phyloP scores from a whole-genome alignment of 2,888 invertebrate species.

The Acanthosoma haemorrhoidale region DNA sequence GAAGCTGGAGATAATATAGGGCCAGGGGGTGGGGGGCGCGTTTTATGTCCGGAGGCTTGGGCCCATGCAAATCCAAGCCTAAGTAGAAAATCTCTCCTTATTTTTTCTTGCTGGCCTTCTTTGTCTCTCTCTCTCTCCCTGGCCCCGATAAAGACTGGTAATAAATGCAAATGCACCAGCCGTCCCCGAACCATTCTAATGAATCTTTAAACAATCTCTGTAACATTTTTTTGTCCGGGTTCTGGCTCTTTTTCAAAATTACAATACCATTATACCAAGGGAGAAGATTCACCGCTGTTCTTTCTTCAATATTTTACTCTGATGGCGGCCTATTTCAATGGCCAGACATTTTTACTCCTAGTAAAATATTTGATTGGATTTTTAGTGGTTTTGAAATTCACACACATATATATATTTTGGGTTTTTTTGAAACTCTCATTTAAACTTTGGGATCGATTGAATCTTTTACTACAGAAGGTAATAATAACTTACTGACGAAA shows the following conservation, averaged over 20 bases:
- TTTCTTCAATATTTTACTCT: not conserved
- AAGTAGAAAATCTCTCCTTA: not conserved
- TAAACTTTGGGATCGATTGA: no score
- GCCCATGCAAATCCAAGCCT: slow-evolving; percentile 19
- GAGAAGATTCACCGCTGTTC: not conserved
- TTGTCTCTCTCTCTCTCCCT: not conserved
- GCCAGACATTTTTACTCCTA: not conserved
- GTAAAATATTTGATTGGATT: no score
- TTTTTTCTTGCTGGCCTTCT: not conserved
- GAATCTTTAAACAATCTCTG: slow-evolving; percentile 36
- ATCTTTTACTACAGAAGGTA: no score
- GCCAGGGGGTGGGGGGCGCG: not conserved
- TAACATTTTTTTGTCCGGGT: not conserved
- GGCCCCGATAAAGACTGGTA: slow-evolving; percentile 35
- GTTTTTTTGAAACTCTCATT: no score
- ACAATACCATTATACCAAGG: slow-evolving; percentile 16
- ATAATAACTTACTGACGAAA: no score
- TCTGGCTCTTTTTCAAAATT: slow-evolving; percentile 11
- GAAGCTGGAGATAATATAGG: slow-evolving; percentile 25
- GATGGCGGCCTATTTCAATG: not conserved
- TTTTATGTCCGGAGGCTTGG: slow-evolving; percentile 18
- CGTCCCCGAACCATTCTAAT: slow-evolving; percentile 29
- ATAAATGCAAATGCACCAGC: slow-evolving; percentile 37
- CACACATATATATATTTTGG: no score
- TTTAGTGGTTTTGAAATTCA: no score